Conservation (phyloP, 92 coral and sea anemone genomes). For the Micromussa lordhowensis region DNA sequence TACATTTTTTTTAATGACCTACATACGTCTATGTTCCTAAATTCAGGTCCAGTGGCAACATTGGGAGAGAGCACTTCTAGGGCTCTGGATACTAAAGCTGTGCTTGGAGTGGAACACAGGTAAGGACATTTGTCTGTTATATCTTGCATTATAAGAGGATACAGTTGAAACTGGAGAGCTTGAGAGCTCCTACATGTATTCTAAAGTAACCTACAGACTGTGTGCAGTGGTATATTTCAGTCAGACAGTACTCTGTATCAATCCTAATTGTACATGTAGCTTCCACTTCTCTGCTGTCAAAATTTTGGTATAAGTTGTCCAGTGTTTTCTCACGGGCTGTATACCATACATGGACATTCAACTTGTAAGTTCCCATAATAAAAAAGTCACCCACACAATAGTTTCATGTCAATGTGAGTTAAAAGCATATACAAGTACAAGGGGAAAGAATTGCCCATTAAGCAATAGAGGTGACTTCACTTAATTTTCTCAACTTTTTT, state of each 20-base stretch:
- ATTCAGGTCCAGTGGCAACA: constrained; percentile 65
- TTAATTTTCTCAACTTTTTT: background rate
- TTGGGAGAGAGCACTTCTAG: constrained; percentile 49
- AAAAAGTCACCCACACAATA: background rate
- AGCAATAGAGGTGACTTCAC: background rate
- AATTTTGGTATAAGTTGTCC: background rate
- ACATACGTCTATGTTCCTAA: background rate
- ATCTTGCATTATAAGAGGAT: background rate
- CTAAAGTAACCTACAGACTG: background rate
- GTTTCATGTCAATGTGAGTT: background rate
- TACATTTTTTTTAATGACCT: too few species aligned
- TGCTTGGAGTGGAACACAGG: constrained; percentile 96
- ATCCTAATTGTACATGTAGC: background rate
- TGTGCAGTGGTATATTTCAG: too few species aligned
- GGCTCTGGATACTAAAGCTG: constrained; percentile 76
- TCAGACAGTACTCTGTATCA: background rate
- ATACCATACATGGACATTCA: background rate
- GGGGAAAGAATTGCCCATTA: background rate
- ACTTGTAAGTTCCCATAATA: background rate
- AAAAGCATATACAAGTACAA: background rate
- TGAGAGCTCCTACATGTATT: background rate
- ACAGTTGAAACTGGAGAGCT: background rate
- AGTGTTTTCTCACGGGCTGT: background rate
- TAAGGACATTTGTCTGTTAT: background rate
- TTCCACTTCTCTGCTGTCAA: background rate